Conservation (phyloP, 2,797 vertebrate species). For the Coracias cyanogaster region DNA sequence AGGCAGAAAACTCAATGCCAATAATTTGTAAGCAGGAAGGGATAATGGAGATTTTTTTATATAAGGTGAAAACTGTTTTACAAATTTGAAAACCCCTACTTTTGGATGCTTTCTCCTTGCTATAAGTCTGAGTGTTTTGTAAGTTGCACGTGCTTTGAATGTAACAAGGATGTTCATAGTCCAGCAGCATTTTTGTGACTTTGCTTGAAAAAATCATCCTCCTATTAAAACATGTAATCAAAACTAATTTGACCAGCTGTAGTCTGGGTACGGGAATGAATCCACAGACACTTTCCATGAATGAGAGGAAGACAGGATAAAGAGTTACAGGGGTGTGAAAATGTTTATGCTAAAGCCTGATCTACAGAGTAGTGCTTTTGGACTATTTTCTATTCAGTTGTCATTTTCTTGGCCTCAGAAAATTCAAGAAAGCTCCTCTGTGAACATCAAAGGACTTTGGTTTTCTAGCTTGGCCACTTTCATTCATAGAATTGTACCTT, state of each 20-base stretch:
- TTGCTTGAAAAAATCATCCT: not conserved
- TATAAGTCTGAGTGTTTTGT: not conserved
- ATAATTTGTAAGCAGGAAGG: not conserved
- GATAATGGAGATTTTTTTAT: not conserved
- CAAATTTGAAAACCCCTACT: not conserved
- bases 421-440: not conserved
- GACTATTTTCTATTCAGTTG: not conserved
- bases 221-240: not conserved
- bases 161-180: not conserved
- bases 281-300: not conserved
- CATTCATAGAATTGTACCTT: not conserved
- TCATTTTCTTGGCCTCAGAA: not conserved
- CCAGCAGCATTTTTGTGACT: not conserved
- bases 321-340: not conserved
- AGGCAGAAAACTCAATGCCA: not conserved
- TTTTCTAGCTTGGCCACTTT: not conserved
- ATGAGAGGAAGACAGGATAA: not conserved
- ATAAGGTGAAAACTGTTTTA: rapidly evolving
- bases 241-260: not conserved
- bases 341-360: not conserved
- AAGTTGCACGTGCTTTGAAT: not conserved
- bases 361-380: not conserved
- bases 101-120: not conserved
- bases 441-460: not conserved
- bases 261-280: not conserved